Conservation (phyloP, 2,113 vertebrate species). For the Platysteira castanea region DNA sequence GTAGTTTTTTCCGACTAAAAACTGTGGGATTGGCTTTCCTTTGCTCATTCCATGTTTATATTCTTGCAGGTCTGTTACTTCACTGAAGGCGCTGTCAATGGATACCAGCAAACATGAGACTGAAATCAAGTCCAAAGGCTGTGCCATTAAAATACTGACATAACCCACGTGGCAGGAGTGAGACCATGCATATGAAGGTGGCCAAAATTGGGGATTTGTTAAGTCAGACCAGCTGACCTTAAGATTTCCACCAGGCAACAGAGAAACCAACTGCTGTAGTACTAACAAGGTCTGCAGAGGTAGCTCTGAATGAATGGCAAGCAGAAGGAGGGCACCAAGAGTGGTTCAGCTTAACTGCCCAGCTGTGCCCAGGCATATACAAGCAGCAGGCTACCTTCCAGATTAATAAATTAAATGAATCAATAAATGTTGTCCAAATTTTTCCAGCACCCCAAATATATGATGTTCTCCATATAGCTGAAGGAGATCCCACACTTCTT, state of each 20-base stretch:
- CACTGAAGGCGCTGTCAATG: not conserved
- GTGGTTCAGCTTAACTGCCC: not conserved
- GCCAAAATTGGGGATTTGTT: not conserved
- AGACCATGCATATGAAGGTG: not conserved
- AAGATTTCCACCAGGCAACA: not conserved
- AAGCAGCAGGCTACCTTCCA: not conserved
- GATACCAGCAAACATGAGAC: not conserved
- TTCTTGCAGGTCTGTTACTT: not conserved
- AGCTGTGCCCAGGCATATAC: not conserved
- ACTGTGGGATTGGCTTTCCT: not conserved
- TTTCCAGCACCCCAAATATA: not conserved
- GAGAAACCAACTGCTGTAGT: not conserved
- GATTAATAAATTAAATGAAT: not conserved
- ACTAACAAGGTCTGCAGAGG: not conserved
- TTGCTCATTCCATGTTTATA: not conserved
- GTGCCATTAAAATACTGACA: not conserved
- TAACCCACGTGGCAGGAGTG: not conserved
- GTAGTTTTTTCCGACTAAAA: not conserved
- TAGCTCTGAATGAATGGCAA: not conserved
- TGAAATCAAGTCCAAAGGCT: not conserved
- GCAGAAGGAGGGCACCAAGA: not conserved
- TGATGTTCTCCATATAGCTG: not conserved
- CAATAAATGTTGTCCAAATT: not conserved
- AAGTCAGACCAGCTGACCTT: not conserved
- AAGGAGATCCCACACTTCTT: not conserved